A percentile compares a stretch with the other conserved stretches of the same genome.
These are phyloP conservation scores for Adineta ricciae DNA, from an alignment of 2,888 invertebrate genomes.

Conservation along the genomic window DNA sequence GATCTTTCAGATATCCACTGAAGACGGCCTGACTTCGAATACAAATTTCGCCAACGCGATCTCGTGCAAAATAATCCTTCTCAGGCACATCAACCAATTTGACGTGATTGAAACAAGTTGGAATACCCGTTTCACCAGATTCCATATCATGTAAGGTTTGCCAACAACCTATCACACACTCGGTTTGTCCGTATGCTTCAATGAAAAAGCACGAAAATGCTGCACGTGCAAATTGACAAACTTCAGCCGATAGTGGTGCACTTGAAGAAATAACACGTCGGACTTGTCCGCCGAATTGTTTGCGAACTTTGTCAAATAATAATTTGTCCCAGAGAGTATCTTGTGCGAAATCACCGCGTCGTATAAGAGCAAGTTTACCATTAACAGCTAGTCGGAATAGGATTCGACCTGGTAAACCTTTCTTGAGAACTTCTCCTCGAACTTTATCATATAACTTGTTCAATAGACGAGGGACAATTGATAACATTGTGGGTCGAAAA, in stretches of 20 bases:
- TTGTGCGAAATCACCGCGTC: constrained; percentile 67
- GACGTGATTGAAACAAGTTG: constrained; percentile 82
- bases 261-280: constrained; percentile 86
- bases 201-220: constrained; percentile 46
- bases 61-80: constrained; percentile 61
- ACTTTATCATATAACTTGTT: constrained; percentile 84
- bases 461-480: constrained; percentile 85
- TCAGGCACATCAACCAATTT: constrained; percentile 93
- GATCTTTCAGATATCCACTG: constrained; percentile 83
- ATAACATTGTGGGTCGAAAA: constrained; percentile 65
- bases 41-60: constrained; percentile 58
- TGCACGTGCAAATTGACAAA: constrained; percentile 51
- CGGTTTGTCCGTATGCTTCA: constrained; percentile 52
- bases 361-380: constrained; percentile 70
- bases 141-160: constrained; percentile 35
- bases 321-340: constrained; percentile 85
- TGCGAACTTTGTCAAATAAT: constrained; percentile 80
- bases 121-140: constrained; percentile 77
- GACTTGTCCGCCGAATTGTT: constrained; percentile 78
- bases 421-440: neutral
- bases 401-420: constrained; percentile 39
- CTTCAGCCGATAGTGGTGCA: constrained; percentile 81
- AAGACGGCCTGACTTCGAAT: constrained; percentile 87
- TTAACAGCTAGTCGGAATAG: constrained; percentile 77
- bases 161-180: constrained; percentile 39